Percentiles rank a stretch among this genome's conserved stretches.
These are phyloP conservation scores for Pantherophis vulpinus DNA, from an alignment of 2,797 vertebrate species.

Conservation along the genomic window DNA sequence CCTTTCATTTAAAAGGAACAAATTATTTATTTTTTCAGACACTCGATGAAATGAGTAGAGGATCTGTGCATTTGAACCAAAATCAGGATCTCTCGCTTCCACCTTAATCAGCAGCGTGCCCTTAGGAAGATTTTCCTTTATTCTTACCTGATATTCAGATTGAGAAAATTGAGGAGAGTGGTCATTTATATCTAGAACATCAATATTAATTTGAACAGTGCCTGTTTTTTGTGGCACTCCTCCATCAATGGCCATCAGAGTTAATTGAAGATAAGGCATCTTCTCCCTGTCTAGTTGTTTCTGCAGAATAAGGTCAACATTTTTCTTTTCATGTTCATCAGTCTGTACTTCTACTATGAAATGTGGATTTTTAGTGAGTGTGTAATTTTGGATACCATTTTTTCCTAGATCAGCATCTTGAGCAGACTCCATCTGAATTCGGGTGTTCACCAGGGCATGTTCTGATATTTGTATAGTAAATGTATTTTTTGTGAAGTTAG, in stretches of 20 bases:
- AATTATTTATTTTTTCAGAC: constrained; percentile 45
- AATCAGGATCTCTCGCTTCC: background rate
- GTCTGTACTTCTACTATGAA: constrained; percentile 46
- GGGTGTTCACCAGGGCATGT: background rate
- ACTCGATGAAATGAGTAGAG: constrained; percentile 59
- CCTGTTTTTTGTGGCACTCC: background rate
- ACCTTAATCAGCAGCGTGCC: background rate
- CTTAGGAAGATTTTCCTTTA: background rate
- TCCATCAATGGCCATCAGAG: background rate
- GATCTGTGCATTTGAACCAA: constrained; percentile 9
- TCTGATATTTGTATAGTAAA: constrained; percentile 15
- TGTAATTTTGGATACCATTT: constrained; percentile 56
- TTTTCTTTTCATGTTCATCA: background rate
- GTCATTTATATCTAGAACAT: background rate
- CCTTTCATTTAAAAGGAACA: constrained; percentile 47
- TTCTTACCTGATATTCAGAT: background rate
- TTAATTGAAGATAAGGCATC: background rate
- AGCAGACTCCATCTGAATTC: constrained; percentile 61
- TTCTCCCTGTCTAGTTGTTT: background rate
- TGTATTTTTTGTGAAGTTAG: background rate
- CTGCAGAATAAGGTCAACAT: background rate
- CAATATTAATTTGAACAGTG: background rate
- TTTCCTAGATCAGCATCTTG: constrained; percentile 63
- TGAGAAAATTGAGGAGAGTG: constrained; percentile 33
- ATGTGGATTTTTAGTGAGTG: constrained; percentile 57